Conservation (phyloP, 2,888 invertebrate species). For the Neoaliturus tenellus region DNA sequence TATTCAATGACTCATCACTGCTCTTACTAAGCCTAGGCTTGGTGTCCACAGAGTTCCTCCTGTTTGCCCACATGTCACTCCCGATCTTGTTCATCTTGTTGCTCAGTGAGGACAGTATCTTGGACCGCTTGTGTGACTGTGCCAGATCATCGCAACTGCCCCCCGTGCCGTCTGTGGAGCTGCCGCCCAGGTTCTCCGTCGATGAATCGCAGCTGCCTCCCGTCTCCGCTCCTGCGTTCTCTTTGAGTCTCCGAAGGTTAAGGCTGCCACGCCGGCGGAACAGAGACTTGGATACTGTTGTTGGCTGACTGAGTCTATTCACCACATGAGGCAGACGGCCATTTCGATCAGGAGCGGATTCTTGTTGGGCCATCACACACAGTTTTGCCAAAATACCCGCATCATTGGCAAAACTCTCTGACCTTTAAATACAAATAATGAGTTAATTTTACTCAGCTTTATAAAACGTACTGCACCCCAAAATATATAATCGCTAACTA, state of each 20-base stretch:
- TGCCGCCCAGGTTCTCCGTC: slow-evolving; percentile 66
- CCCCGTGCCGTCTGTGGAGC: slow-evolving; percentile 59
- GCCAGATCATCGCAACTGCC: slow-evolving; percentile 63
- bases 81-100: slow-evolving; percentile 56
- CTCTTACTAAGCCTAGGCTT: slow-evolving; percentile 41
- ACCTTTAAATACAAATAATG: slow-evolving; percentile 69
- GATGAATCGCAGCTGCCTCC: slow-evolving; percentile 66
- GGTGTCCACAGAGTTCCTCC: slow-evolving; percentile 35
- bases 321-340: neutral
- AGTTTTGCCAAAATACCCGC: slow-evolving; percentile 84
- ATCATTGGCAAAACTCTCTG: slow-evolving; percentile 88
- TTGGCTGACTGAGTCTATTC: slow-evolving; percentile 15
- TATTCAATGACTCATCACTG: slow-evolving; percentile 59
- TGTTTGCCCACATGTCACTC: slow-evolving; percentile 45
- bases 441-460: too few species aligned
- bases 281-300: slow-evolving; percentile 60
- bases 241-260: slow-evolving; percentile 62
- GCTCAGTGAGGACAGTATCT: slow-evolving; percentile 62
- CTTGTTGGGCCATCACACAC: slow-evolving; percentile 61
- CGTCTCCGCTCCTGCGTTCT: slow-evolving; percentile 61
- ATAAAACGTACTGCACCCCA: too few species aligned
- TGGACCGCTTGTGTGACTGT: slow-evolving; percentile 56
- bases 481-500: too few species aligned
- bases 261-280: slow-evolving; percentile 65
- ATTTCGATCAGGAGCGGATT: neutral